Base-by-base conservation (phyloP, 1,140 invertebrate species). In the Neoseiulus cucumeris region DNA sequence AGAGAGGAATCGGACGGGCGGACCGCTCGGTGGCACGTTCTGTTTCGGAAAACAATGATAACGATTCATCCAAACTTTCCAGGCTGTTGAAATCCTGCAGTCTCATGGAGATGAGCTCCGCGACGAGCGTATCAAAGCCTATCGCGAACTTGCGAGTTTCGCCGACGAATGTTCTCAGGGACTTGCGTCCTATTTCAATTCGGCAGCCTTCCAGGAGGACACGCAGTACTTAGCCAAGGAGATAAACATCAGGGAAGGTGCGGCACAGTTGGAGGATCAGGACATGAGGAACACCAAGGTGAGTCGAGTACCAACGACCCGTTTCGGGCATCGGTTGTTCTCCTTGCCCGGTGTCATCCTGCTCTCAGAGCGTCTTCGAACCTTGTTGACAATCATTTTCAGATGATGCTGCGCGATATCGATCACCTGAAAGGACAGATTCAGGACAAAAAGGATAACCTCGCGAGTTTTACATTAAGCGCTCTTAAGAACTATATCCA, bases 361-460 rank as follows among this genome's bases (percentile, higher is more conserved):
- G 42, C 12, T 44, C 42, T 44, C 42, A n/a, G n/a, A 44, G 12
- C n/a, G 42, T n/a, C 12, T 44, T 12, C 42, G 12, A 14, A n/a
- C n/a, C 12, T 44, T 44, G 42, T 44, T 44, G 42, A 47, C 14
- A 4, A 25, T 25, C 33, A 9, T 4, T 59, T 17, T 29, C 51
- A 59, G 51, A 25, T 59, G 22, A 59, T 59, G 51, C 22, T 59
- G 51, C 51, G 51, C 25, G 51, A 59, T 25, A 59, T 59, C 51
- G 51, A 59, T 25, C 51, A 59, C 17, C 22, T 59, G 1, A 59
- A 59, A 25, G 22, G 51, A 17, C 51, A 59, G 51, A 59, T 59
- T 5, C 51, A 59, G 22, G 51, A 59, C 22, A 59, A 59, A 20
- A 59, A 59, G 22, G 51, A 59, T 9, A 29, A 25, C 12, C 9